Conservation (phyloP, 2,113 vertebrate genomes). For the Scolopax mira region DNA sequence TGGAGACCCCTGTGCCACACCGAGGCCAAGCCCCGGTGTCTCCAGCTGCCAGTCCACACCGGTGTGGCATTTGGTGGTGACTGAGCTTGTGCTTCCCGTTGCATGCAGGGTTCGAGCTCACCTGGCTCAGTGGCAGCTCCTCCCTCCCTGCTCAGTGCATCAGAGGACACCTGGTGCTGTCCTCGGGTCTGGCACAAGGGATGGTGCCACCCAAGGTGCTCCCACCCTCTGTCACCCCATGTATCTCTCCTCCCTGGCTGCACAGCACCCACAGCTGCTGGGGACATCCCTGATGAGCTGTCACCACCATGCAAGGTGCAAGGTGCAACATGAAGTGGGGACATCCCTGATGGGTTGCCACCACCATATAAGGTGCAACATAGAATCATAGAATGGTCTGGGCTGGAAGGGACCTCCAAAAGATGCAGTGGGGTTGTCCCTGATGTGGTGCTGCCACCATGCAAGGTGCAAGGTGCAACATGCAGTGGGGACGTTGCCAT, state of each 20-base stretch:
- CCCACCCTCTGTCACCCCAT: background rate
- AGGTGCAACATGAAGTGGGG: background rate
- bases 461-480: too few species aligned
- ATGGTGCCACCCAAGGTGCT: background rate
- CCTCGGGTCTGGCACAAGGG: background rate
- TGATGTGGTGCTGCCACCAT: too few species aligned
- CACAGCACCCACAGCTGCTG: rapidly evolving
- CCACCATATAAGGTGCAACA: too few species aligned
- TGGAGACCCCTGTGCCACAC: background rate
- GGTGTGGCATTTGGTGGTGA: rapidly evolving
- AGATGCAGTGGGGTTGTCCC: too few species aligned
- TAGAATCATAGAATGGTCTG: too few species aligned
- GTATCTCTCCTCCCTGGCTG: background rate
- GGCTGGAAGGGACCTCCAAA: too few species aligned
- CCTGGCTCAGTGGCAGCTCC: background rate
- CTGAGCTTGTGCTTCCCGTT: rapidly evolving
- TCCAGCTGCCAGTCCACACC: rapidly evolving
- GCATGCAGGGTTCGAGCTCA: background rate
- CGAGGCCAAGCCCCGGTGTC: background rate
- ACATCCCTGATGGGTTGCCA: background rate
- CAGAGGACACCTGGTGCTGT: background rate
- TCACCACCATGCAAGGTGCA: too few species aligned
- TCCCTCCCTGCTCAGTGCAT: background rate
- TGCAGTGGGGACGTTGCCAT: too few species aligned
- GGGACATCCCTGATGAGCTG: background rate